These are phyloP conservation scores for Malaclemys terrapin DNA, from an alignment of 2,113 vertebrate genomes.

Conservation along the genomic window DNA sequence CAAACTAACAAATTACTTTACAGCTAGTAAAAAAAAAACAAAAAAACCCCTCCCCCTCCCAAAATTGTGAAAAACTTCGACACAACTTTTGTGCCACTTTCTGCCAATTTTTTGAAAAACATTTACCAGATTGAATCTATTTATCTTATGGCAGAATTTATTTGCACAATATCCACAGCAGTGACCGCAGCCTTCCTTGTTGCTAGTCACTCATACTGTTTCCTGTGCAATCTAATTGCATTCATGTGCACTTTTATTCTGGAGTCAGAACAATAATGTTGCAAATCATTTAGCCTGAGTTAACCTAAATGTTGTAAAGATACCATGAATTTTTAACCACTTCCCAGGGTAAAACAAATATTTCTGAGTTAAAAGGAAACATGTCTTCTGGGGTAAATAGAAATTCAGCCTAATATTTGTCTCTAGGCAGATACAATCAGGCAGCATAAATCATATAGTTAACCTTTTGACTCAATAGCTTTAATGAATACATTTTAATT, in stretches of 20 bases:
- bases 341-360: constrained; percentile 8
- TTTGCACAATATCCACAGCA: background rate
- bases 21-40: background rate
- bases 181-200: background rate
- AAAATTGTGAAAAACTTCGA: background rate
- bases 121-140: background rate
- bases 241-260: background rate
- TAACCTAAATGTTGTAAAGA: constrained; percentile 1
- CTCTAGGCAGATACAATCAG: constrained; percentile 53
- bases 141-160: background rate
- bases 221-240: background rate
- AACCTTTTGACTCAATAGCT: constrained; percentile 60
- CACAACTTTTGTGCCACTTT: background rate
- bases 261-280: background rate
- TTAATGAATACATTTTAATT: constrained; percentile 75
- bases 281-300: background rate
- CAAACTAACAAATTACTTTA: background rate
- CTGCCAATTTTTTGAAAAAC: background rate
- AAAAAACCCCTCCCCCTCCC: accelerated
- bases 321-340: background rate
- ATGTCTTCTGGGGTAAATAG: constrained; percentile 47
- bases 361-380: constrained; percentile 50
- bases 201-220: background rate
- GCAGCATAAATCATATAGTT: constrained; percentile 67
- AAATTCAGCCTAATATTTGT: constrained; percentile 43